Base-by-base conservation (phyloP, 2,888 invertebrate genomes). In the Gari tellinella region DNA sequence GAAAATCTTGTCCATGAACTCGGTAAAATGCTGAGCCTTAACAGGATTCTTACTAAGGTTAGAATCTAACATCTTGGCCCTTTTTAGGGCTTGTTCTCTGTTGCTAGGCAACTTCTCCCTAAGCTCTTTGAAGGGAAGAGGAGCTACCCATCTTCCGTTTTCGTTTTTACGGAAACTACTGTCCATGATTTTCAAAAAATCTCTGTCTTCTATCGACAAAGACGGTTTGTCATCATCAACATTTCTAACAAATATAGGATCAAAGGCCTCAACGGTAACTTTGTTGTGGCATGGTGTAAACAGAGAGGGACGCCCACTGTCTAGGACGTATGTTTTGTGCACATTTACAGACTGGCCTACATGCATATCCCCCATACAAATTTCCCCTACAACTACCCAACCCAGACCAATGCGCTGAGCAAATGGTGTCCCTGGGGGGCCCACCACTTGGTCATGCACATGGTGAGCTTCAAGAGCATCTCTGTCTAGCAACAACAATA, bases 1-100 rank as follows among this genome's bases (percentile, higher is more conserved):
- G 4, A 80, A 8, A 2, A 78, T 21, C 21, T 55, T 62, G 56
- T 57, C 56, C 80, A 82, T 82, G 31, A 78, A 81, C 2, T 46
- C 46, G 0, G 64, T n/a, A 31, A 73, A 62, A 31, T 74, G 77
- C 21, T 58, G 43, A 8, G 38, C 37, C 38, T 74, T 77, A n/a
- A 17, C 37, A 2, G 48, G n/a, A 46, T 76, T 43, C 41, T 57
- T 80, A 19, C 19, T 7, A 12, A 80, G 23, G 31, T 48, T 66
- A 8, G 21, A 25, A 15, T 76, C 63, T 3, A 76, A 38, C 8
- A 45, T 45, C n/a, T 48, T 53, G 12, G 73, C 68, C 15, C 68
- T 43, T 58, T 48, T 62, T 0, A 61, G 12, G 5, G 66, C 75
- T 12, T 56, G 53, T 15, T 41, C 8, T 38, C 58, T 38, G 51